A percentile compares a stretch with the other conserved stretches of the same genome.
These are phyloP conservation scores for Argyrosomus japonicus DNA, from an alignment of 2,113 vertebrate species.

Conservation along the genomic window DNA sequence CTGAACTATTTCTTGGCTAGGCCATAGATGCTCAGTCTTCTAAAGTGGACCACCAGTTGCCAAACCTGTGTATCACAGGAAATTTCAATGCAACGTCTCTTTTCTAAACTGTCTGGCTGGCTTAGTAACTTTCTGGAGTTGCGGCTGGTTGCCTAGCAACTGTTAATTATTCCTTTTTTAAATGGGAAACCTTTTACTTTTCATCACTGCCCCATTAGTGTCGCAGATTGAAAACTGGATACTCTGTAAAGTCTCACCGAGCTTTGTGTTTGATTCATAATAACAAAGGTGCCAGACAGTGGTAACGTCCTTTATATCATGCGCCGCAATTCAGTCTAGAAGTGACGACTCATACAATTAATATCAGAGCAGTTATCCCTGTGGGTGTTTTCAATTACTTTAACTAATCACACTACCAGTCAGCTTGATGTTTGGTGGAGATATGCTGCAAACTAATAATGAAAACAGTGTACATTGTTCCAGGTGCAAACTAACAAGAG, in stretches of 20 bases:
- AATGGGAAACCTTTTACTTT: neutral
- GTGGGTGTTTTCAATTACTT: too few species aligned
- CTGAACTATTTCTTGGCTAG: too few species aligned
- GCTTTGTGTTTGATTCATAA: neutral
- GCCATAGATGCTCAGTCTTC: too few species aligned
- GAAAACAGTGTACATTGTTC: neutral
- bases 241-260: neutral
- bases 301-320: neutral
- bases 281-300: neutral
- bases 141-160: neutral
- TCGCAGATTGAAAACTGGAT: neutral
- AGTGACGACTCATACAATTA: neutral
- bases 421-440: too few species aligned
- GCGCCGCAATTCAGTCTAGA: neutral
- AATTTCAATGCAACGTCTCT: too few species aligned
- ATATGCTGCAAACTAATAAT: too few species aligned
- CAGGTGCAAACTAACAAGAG: too few species aligned
- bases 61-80: too few species aligned
- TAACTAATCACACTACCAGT: too few species aligned
- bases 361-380: too few species aligned
- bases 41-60: too few species aligned
- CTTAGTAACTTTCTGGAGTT: neutral
- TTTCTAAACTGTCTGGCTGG: too few species aligned
- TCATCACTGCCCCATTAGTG: neutral
- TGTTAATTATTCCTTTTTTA: neutral